Conservation (phyloP, 2,113 vertebrate species). For the Paradoxurus hermaphroditus region DNA sequence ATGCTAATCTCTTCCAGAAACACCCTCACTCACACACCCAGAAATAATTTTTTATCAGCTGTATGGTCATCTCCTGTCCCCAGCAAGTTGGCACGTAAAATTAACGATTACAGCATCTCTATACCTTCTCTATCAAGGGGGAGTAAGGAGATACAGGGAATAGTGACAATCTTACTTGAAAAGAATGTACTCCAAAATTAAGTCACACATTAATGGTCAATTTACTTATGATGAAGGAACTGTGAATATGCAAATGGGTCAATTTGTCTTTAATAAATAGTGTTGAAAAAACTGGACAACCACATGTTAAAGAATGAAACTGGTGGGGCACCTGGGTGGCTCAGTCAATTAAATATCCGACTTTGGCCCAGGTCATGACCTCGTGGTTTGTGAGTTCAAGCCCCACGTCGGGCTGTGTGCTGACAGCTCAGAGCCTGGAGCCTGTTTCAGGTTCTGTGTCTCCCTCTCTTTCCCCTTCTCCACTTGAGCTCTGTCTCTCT, state of each 20-base stretch:
- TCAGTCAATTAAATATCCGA: no score
- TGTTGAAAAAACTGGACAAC: no score
- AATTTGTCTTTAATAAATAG: neutral
- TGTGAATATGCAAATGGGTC: neutral
- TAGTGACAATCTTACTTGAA: neutral
- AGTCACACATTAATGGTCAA: neutral
- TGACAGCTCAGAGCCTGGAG: no score
- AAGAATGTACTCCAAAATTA: neutral
- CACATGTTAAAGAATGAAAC: neutral
- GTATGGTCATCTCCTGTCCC: neutral
- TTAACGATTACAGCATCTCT: neutral
- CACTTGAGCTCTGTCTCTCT: no score
- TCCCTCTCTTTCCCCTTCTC: no score
- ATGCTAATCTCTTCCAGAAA: neutral
- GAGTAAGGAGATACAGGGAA: neutral
- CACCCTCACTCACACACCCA: neutral
- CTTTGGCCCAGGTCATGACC: no score
- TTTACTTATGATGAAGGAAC: neutral
- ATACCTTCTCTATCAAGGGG: neutral
- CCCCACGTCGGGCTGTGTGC: no score
- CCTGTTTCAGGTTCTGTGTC: no score
- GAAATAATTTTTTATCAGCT: neutral
- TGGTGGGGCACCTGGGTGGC: no score
- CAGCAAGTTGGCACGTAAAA: neutral
- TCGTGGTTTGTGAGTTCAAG: no score